phyloP scores from a whole-genome alignment of 2,113 vertebrate species.

The Penelope pileata region DNA sequence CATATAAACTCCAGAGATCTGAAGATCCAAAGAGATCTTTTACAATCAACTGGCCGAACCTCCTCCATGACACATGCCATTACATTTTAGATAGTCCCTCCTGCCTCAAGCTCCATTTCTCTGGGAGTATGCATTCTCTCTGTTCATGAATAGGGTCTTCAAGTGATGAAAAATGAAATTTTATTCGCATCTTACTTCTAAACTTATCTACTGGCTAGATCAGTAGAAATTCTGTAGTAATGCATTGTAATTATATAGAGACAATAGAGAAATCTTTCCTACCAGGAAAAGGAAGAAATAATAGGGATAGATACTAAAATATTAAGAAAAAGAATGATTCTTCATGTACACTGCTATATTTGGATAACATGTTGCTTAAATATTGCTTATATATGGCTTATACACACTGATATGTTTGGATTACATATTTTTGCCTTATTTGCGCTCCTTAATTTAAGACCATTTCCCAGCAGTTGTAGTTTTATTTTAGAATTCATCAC shows the following conservation, averaged over 20 bases:
- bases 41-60: not conserved
- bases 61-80: not conserved
- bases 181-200: not conserved
- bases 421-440: not conserved
- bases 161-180: not conserved
- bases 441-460: not conserved
- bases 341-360: not conserved
- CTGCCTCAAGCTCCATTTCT: not conserved
- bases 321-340: not conserved
- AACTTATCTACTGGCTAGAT: not conserved
- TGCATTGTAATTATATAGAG: not conserved
- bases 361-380: not conserved
- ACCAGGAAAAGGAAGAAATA: not conserved
- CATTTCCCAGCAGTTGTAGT: not conserved
- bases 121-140: not conserved
- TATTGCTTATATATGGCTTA: not conserved
- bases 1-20: not conserved
- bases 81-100: not conserved
- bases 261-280: not conserved
- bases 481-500: not conserved
- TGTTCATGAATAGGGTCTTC: not conserved
- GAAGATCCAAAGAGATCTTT: not conserved
- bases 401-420: not conserved
- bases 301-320: not conserved
- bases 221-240: not conserved